Evolutionary conservation across 2,113 vertebrate genomes (phyloP).

Genomic region (Calyptommatus sinebrachiatus): DNA sequence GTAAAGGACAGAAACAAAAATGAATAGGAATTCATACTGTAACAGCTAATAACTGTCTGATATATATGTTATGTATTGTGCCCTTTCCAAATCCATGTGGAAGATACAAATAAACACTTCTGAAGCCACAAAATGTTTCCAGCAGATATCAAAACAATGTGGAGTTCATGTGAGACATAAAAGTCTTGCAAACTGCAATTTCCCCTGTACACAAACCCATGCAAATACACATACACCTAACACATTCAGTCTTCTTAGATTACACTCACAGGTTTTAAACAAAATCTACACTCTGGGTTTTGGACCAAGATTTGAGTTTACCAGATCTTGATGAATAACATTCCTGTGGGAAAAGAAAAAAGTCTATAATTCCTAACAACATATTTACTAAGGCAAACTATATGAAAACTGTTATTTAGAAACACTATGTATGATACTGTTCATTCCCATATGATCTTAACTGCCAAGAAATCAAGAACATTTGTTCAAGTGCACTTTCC

Average conservation of each 20-base stretch:
- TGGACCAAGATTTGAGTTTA: background rate
- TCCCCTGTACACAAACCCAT: too few relatives aligned
- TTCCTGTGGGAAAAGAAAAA: slow-evolving; percentile 45
- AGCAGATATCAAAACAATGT: background rate
- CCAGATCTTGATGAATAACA: slow-evolving; percentile 31
- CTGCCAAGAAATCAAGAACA: background rate
- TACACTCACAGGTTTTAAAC: slow-evolving; percentile 17
- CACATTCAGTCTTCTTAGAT: slow-evolving; percentile 6
- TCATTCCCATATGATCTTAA: background rate
- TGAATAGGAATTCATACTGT: slow-evolving; percentile 47
- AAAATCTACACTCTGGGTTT: slow-evolving; percentile 18
- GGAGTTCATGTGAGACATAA: background rate
- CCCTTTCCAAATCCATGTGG: slow-evolving; percentile 33
- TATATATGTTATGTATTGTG: slow-evolving; percentile 41
- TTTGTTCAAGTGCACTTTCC: background rate
- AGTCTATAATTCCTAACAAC: background rate
- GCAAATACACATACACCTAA: too few relatives aligned
- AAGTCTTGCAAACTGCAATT: background rate
- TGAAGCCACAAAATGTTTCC: slow-evolving; percentile 28
- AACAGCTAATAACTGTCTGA: slow-evolving; percentile 63
- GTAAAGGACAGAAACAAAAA: slow-evolving; percentile 64
- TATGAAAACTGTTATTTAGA: slow-evolving; percentile 1
- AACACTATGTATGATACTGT: slow-evolving; percentile 1
- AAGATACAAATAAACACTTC: slow-evolving; percentile 35
- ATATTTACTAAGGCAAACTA: background rate